A percentile compares a stretch with the other conserved stretches of the same genome.
Conservation (phyloP, 2,888 invertebrate genomes). For the Quadroppia sp. region DNA sequence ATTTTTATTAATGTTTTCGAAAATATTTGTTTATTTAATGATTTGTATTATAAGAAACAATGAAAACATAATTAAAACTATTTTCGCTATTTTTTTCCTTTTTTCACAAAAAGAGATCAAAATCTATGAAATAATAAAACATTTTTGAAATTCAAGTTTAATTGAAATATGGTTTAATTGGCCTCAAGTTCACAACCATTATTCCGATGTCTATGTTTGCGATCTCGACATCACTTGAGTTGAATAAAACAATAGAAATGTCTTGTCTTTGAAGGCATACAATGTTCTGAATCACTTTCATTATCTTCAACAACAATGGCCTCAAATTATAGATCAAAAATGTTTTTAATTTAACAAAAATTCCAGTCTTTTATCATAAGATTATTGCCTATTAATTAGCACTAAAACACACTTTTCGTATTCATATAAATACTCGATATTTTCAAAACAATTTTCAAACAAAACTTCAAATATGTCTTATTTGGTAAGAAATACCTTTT, state of each 20-base stretch:
- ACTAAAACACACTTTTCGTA: slow-evolving; percentile 25
- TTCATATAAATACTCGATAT: background rate
- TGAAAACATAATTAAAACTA: too few species aligned
- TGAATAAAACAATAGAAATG: slow-evolving; percentile 1
- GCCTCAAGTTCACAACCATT: background rate
- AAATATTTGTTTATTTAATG: too few species aligned
- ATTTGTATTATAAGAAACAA: too few species aligned
- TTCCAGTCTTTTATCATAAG: background rate
- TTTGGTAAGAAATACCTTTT: slow-evolving; percentile 14
- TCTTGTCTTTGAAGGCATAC: background rate
- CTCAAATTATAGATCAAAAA: background rate
- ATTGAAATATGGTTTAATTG: background rate
- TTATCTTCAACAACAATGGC: slow-evolving; percentile 12
- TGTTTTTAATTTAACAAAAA: background rate
- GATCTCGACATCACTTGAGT: background rate
- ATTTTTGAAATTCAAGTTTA: background rate
- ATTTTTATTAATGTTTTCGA: too few species aligned
- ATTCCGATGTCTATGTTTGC: background rate
- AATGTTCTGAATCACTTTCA: slow-evolving; percentile 9
- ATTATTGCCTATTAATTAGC: slow-evolving; percentile 20
- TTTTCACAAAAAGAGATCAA: background rate
- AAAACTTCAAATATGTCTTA: background rate
- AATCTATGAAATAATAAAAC: background rate
- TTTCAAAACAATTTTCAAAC: background rate
- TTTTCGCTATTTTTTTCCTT: too few species aligned